Conservation (phyloP, 2,113 vertebrate genomes). For the Psittacula cyanocephala region DNA sequence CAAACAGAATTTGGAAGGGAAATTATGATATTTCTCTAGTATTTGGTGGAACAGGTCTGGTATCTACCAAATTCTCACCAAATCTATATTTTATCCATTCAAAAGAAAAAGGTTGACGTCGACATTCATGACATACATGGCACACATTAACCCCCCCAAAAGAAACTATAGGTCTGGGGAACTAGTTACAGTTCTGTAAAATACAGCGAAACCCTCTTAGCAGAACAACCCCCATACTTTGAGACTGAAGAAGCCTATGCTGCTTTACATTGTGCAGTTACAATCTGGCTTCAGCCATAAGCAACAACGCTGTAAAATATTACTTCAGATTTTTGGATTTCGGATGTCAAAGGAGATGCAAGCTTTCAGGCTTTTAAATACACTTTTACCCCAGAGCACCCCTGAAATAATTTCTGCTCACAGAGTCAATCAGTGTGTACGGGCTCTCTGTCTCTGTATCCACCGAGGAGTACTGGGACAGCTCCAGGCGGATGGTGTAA, state of each 20-base stretch:
- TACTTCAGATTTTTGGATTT: not conserved
- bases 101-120: not conserved
- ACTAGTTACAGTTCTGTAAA: not conserved
- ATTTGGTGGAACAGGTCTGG: not conserved
- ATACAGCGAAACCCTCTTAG: not conserved
- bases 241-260: not conserved
- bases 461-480: conserved; percentile 84
- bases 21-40: not conserved
- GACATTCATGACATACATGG: not conserved
- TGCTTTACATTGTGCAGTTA: not conserved
- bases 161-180: not conserved
- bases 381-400: not conserved
- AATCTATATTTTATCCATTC: not conserved
- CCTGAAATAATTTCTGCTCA: conserved; percentile 66
- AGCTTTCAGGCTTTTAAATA: not conserved
- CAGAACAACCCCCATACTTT: not conserved
- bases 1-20: not conserved
- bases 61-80: not conserved
- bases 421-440: conserved; percentile 93
- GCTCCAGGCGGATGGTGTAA: conserved; percentile 90
- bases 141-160: not conserved
- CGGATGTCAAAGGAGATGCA: not conserved
- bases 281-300: not conserved
- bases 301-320: not conserved
- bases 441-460: conserved; percentile 84